phyloP scores from a whole-genome alignment of 2,888 invertebrate genomes.

The Clivina fossor region DNA sequence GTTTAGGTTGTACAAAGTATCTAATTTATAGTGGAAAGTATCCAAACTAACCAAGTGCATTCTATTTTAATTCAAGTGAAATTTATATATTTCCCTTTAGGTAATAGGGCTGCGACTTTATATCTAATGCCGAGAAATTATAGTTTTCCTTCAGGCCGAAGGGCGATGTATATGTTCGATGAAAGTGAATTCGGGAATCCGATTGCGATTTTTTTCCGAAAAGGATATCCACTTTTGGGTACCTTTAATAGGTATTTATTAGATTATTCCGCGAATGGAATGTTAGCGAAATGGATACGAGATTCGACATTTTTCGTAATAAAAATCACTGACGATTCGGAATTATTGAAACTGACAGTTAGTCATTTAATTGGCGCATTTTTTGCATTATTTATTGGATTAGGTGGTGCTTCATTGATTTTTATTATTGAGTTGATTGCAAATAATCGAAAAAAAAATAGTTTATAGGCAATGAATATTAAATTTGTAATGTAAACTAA shows the following conservation, averaged over 20 bases:
- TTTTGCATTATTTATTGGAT: constrained; percentile 4
- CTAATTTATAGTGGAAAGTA: too few species aligned
- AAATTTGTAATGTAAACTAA: too few species aligned
- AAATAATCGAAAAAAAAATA: not conserved
- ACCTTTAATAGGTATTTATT: constrained; percentile 3
- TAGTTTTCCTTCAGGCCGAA: not conserved
- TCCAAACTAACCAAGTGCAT: too few species aligned
- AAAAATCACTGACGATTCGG: not conserved
- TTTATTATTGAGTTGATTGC: not conserved
- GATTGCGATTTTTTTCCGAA: constrained; percentile 17
- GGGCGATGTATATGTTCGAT: constrained; percentile 17
- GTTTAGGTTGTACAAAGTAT: too few species aligned
- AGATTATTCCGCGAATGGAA: not conserved
- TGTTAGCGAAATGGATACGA: constrained; percentile 8
- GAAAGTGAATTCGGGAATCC: constrained; percentile 21
- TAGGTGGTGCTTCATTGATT: not conserved
- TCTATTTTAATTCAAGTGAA: too few species aligned
- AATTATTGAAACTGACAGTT: constrained; percentile 8
- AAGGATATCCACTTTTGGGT: constrained; percentile 16
- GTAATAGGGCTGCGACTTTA: not conserved
- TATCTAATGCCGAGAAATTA: constrained; percentile 18
- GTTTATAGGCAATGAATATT: too few species aligned
- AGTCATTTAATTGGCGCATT: constrained; percentile 17
- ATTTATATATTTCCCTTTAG: not conserved
- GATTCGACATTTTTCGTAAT: constrained; percentile 11